These are phyloP conservation scores for Hormaphis cornu DNA, from an alignment of 1,140 invertebrate species.

Conservation along the genomic window DNA sequence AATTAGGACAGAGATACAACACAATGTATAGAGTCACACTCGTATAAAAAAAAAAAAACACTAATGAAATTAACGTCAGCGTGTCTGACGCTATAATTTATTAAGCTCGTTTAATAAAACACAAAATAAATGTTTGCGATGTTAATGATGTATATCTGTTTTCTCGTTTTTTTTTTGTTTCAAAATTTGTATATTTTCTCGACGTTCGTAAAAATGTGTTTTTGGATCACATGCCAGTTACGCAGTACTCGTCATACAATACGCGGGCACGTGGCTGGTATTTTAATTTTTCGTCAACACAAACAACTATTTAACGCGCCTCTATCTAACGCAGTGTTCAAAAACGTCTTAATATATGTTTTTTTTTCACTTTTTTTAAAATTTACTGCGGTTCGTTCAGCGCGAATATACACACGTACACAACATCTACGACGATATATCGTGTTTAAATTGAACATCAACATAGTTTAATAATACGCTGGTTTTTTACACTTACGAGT, in stretches of 20 bases:
- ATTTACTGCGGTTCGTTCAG: too few relatives aligned
- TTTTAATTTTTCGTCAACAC: not conserved
- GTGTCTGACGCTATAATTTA: constrained; percentile 2
- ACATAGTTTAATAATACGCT: too few relatives aligned
- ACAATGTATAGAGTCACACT: not conserved
- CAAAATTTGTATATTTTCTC: not conserved
- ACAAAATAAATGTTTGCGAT: constrained; percentile 13
- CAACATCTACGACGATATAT: too few relatives aligned
- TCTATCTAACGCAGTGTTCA: too few relatives aligned
- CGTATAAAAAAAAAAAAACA: not conserved
- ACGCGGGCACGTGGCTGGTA: not conserved
- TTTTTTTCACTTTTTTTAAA: too few relatives aligned
- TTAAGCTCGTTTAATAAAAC: constrained; percentile 27
- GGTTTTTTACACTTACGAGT: too few relatives aligned
- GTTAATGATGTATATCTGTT: not conserved
- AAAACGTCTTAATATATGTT: too few relatives aligned
- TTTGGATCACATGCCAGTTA: not conserved
- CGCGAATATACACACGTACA: too few relatives aligned
- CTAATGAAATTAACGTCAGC: constrained; percentile 19
- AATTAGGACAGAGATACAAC: not conserved
- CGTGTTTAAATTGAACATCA: too few relatives aligned
- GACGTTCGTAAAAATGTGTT: not conserved
- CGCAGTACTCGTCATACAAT: not conserved
- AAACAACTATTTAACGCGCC: not conserved
- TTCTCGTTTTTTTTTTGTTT: not conserved